These are phyloP conservation scores for Meiosimyza decipiens DNA, from an alignment of 2,888 invertebrate species.

Conservation along the genomic window DNA sequence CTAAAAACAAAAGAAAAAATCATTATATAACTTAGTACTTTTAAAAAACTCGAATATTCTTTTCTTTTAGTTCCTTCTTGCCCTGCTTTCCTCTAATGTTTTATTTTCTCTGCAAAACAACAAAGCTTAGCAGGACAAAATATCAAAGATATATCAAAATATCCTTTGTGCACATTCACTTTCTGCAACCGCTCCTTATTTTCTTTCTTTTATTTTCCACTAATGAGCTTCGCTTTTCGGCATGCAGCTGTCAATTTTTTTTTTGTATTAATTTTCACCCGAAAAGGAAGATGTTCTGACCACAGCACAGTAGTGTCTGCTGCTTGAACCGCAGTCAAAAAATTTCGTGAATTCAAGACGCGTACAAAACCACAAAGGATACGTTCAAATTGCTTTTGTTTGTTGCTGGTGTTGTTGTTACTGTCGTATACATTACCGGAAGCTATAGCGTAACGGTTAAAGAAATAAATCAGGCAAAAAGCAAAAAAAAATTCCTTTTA, in stretches of 20 bases:
- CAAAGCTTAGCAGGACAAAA: too few relatives aligned
- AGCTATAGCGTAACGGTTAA: neutral
- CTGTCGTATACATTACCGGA: slow-evolving; percentile 18
- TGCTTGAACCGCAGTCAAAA: neutral
- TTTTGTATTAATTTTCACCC: slow-evolving; percentile 17
- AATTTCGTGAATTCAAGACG: slow-evolving; percentile 1
- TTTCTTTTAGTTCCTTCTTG: too few relatives aligned
- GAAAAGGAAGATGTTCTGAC: neutral
- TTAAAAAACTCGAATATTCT: too few relatives aligned
- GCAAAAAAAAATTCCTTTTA: slow-evolving; percentile 8
- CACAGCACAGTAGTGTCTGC: neutral
- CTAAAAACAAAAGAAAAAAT: too few relatives aligned
- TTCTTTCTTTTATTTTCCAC: too few relatives aligned
- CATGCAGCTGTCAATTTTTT: neutral
- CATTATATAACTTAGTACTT: too few relatives aligned
- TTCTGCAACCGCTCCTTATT: too few relatives aligned
- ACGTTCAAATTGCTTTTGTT: slow-evolving; percentile 8
- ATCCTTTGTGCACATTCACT: too few relatives aligned
- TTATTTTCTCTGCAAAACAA: too few relatives aligned
- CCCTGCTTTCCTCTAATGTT: too few relatives aligned
- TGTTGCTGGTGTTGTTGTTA: neutral
- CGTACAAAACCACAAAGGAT: slow-evolving; percentile 9
- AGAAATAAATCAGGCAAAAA: neutral
- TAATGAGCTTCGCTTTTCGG: too few relatives aligned
- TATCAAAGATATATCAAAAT: too few relatives aligned